These are phyloP conservation scores for Eublepharis macularius DNA, from an alignment of 2,113 vertebrate genomes.

Conservation along the genomic window DNA sequence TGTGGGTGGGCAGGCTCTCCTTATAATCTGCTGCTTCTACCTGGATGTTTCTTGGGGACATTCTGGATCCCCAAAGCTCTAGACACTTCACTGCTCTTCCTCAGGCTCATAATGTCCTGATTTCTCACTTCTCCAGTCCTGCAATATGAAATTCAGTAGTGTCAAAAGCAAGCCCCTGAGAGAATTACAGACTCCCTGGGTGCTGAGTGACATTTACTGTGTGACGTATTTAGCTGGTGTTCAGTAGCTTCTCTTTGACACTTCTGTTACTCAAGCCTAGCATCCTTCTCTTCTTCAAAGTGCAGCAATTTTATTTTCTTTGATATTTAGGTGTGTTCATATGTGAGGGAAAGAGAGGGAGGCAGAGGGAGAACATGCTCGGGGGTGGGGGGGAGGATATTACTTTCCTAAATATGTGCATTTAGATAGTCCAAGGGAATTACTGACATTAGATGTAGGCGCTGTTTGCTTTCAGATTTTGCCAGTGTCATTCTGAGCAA, in stretches of 20 bases:
- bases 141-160: not conserved
- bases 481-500: conserved; percentile 46
- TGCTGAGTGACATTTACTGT: conserved; percentile 34
- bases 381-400: not conserved
- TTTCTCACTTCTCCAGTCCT: conserved; percentile 9
- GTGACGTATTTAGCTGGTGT: rapidly evolving
- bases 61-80: not conserved
- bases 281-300: conserved; percentile 32
- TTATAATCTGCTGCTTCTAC: not conserved
- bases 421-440: conserved; percentile 58
- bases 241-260: not conserved
- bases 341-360: not conserved
- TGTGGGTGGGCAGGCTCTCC: not conserved
- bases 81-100: not conserved
- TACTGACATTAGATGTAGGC: conserved; percentile 51
- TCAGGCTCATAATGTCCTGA: not conserved
- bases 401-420: conserved; percentile 54
- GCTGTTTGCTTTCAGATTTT: conserved; percentile 39
- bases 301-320: not conserved
- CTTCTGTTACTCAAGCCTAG: conserved; percentile 17
- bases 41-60: not conserved
- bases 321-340: not conserved
- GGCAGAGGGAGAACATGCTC: not conserved
- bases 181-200: not conserved
- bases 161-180: not conserved